phyloP scores from a whole-genome alignment of 2,113 vertebrate species.

The Phrynosoma platyrhinos region DNA sequence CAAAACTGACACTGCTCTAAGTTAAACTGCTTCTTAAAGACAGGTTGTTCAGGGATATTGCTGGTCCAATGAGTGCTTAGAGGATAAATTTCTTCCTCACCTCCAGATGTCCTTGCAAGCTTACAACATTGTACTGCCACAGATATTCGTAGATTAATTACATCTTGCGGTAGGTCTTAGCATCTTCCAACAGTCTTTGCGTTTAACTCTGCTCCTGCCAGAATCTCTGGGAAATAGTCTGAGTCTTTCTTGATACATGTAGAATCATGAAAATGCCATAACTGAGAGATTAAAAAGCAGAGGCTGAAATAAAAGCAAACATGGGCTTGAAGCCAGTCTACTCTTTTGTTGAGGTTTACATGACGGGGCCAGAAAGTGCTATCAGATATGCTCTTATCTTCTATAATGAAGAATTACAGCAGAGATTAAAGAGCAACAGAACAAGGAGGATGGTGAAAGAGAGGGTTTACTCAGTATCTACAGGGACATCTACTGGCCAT shows the following conservation, averaged over 20 bases:
- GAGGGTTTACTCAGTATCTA: background rate
- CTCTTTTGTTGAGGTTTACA: background rate
- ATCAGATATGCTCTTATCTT: background rate
- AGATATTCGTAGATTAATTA: slow-evolving; percentile 35
- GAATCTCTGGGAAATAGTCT: background rate
- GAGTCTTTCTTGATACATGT: background rate
- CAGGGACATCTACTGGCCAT: slow-evolving; percentile 33
- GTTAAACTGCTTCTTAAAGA: slow-evolving; percentile 26
- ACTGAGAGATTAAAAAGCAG: background rate
- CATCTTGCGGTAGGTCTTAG: slow-evolving; percentile 22
- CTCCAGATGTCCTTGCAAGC: slow-evolving; percentile 61
- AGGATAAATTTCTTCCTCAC: slow-evolving; percentile 57
- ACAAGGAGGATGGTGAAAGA: background rate
- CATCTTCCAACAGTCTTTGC: background rate
- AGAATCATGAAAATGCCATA: background rate
- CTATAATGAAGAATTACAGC: background rate
- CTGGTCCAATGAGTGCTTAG: slow-evolving; percentile 51
- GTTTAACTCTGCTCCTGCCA: slow-evolving; percentile 47
- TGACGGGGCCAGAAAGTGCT: background rate
- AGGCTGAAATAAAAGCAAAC: background rate
- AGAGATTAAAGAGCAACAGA: background rate
- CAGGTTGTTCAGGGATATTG: slow-evolving; percentile 42
- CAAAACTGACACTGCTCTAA: slow-evolving; percentile 7
- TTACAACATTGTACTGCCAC: slow-evolving; percentile 33
- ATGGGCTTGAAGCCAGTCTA: background rate